Evolutionary conservation across 37 sponge, comb jelly and placozoan species (phyloP).

Genomic region (Crambe crambe): DNA sequence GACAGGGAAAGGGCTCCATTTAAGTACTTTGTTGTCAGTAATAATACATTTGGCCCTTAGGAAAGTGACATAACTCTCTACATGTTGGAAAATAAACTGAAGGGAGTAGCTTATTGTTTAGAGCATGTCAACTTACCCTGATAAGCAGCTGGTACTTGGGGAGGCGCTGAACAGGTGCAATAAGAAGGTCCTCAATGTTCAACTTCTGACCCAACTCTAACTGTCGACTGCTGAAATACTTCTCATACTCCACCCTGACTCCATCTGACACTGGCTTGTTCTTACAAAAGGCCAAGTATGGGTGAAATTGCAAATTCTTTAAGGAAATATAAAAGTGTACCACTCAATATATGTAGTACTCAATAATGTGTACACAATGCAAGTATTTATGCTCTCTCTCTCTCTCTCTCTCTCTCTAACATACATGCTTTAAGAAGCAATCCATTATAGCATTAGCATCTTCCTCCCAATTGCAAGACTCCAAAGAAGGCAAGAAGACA

Average conservation of each 20-base stretch:
- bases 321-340: not conserved
- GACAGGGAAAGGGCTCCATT: too few species aligned
- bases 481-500: conserved; percentile 36
- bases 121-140: conserved; percentile 18
- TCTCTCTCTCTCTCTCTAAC: too few species aligned
- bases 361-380: too few species aligned
- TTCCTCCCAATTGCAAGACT: conserved; percentile 18
- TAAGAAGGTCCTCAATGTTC: conserved; percentile 52
- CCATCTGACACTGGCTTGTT: conserved; percentile 53
- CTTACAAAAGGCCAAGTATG: conserved; percentile 50
- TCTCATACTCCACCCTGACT: conserved; percentile 27
- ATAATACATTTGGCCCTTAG: too few species aligned
- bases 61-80: too few species aligned
- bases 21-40: too few species aligned
- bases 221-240: conserved; percentile 30
- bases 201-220: conserved; percentile 45
- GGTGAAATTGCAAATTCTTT: conserved; percentile 14
- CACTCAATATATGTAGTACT: not conserved
- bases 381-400: too few species aligned
- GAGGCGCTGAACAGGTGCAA: conserved; percentile 67
- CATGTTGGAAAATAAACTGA: too few species aligned
- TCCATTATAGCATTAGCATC: conserved; percentile 22
- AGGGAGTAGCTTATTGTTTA: too few species aligned
- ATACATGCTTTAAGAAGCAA: conserved; percentile 34
- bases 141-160: conserved; percentile 69